These are phyloP conservation scores for Hippocampus zosterae DNA, from an alignment of 2,113 vertebrate genomes.

Conservation along the genomic window DNA sequence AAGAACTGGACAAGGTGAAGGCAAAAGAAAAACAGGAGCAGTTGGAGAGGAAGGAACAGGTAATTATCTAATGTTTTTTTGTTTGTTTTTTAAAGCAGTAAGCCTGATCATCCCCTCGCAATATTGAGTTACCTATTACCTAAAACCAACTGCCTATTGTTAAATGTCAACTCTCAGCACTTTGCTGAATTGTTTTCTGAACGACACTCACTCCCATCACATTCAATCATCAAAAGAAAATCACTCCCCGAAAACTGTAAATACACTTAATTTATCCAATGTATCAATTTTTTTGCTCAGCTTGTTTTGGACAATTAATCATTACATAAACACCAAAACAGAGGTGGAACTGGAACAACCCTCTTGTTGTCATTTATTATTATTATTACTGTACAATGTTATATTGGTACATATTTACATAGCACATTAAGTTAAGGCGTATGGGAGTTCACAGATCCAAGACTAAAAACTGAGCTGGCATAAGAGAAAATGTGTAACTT, in stretches of 20 bases:
- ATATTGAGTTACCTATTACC: not conserved
- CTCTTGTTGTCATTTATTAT: too few relatives aligned
- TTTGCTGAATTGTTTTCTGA: not conserved
- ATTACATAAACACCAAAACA: too few relatives aligned
- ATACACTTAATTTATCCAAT: too few relatives aligned
- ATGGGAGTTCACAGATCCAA: too few relatives aligned
- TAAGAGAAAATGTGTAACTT: not conserved
- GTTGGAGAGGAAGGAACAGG: constrained; percentile 79
- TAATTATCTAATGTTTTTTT: constrained; percentile 30
- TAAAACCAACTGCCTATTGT: not conserved
- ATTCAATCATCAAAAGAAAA: too few relatives aligned
- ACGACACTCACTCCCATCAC: not conserved
- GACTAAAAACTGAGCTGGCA: not conserved
- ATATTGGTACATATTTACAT: too few relatives aligned
- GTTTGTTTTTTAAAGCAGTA: not conserved
- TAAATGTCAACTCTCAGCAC: not conserved
- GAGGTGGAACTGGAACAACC: too few relatives aligned
- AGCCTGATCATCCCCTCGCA: not conserved
- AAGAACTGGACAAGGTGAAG: constrained; percentile 78
- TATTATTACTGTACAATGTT: too few relatives aligned
- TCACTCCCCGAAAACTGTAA: too few relatives aligned
- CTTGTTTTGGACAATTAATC: too few relatives aligned
- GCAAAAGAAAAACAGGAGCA: constrained; percentile 72
- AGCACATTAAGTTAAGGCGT: too few relatives aligned
- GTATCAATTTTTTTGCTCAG: too few relatives aligned